These are phyloP conservation scores for Hydractinia symbiolongicarpus DNA, from an alignment of 30 jellyfish, hydroid and myxozoan species.

Conservation along the genomic window DNA sequence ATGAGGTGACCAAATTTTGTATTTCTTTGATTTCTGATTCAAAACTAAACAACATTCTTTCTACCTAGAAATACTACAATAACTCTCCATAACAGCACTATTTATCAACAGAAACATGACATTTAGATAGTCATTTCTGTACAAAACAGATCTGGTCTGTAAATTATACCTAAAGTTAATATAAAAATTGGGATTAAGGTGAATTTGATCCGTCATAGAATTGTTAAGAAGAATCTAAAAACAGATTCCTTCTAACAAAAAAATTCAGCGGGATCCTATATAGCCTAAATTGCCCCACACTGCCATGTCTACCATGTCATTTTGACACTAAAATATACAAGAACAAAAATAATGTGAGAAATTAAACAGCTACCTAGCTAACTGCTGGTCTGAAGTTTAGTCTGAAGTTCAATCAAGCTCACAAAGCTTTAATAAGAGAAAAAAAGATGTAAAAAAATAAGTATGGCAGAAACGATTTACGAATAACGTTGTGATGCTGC, in stretches of 20 bases:
- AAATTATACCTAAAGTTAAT: too few relatives aligned
- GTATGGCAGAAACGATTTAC: too few relatives aligned
- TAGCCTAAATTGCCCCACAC: slow-evolving; percentile 9
- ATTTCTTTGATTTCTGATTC: slow-evolving; percentile 2
- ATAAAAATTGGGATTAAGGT: not conserved
- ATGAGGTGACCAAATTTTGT: not conserved
- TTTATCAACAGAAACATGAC: not conserved
- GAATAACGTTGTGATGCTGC: too few relatives aligned
- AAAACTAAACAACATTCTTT: not conserved
- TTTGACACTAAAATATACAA: too few relatives aligned
- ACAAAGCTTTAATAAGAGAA: too few relatives aligned
- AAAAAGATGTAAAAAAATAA: too few relatives aligned
- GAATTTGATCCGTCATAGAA: not conserved
- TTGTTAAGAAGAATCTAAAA: not conserved
- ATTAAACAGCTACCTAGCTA: too few relatives aligned
- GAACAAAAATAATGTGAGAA: too few relatives aligned
- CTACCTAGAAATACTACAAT: not conserved
- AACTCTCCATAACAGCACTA: not conserved
- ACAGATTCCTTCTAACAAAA: slow-evolving; percentile 1
- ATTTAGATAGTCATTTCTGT: not conserved
- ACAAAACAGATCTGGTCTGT: slow-evolving; percentile 1
- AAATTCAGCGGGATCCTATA: slow-evolving; percentile 10
- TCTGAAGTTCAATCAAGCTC: too few relatives aligned
- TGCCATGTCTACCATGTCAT: too few relatives aligned
- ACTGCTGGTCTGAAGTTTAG: too few relatives aligned